Evolutionary conservation across 2,888 invertebrate genomes (phyloP), one percentile per base, ranked within the genome.

Genomic region (Eurytoma adleriae): DNA sequence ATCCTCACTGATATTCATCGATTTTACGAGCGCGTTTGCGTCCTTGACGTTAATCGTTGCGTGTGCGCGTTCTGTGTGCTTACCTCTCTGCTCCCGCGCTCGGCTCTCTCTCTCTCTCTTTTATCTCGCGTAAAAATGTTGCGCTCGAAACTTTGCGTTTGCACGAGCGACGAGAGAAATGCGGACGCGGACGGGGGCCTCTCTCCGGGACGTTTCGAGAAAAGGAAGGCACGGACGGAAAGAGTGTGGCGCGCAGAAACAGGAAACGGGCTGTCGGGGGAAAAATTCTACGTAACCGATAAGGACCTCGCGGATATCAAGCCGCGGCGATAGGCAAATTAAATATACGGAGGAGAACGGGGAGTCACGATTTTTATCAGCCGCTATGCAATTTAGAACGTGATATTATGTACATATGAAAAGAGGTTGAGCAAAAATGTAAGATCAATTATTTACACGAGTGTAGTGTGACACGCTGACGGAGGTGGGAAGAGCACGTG

Each of bases 391-490:
- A 85, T 86, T 40, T 87, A 86, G 86, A 86, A 86, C 84, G 87
- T 87, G 86, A 87, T 86, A 85, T 84, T 75, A 72, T 81, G 78
- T 81, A 81, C 72, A 81, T 81, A 78, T 68, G 50, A 82, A 79
- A 69, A 74, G 74, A 77, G 83, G 83, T 85, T 85, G 84, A 75
- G 83, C 85, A 84, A 40, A 40, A 40, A 86, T 83, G 78, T 84
- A 84, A 86, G 61, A 88, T 86, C 83, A 86, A 87, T 87, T 87
- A 86, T 86, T 87, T 87, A 84, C 84, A 85, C 74, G 84, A 84
- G 81, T 79, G 81, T 81, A 83, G 83, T 83, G 83, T 81, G 61
- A 62, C 59, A 18, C 48, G 61, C 40, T 40, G 40, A 40, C 40
- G 7, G 1, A 40, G 40, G 40, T 40, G 40, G 40, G 7, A 40